Conservation (phyloP, 2,797 vertebrate genomes). For the Phrynocephalus vlangalii region DNA sequence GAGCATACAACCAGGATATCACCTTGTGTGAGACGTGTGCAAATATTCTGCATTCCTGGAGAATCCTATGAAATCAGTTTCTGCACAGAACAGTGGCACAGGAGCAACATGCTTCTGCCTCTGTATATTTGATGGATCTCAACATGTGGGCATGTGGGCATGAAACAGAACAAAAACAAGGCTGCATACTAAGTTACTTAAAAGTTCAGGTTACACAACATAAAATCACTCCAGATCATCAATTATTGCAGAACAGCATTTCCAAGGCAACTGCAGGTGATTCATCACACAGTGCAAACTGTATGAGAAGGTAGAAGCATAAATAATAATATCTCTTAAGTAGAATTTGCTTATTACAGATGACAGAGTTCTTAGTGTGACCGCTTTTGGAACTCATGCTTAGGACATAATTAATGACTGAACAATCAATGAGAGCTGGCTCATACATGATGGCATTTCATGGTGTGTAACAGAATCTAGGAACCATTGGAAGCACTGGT, state of each 20-base stretch:
- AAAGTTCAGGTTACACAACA: neutral
- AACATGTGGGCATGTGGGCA: no score
- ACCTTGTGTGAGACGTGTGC: neutral
- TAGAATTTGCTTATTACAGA: neutral
- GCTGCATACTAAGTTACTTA: neutral
- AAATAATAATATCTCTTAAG: neutral
- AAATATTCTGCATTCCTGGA: neutral
- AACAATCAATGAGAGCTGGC: neutral
- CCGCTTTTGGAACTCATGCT: neutral
- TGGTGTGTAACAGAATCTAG: neutral
- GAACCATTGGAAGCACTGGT: neutral
- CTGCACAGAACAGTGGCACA: neutral
- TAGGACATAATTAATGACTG: neutral
- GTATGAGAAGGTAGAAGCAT: neutral
- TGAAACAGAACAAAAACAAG: neutral
- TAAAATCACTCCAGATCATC: neutral
- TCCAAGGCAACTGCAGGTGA: neutral
- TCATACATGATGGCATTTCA: neutral
- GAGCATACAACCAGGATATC: neutral
- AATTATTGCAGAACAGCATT: neutral
- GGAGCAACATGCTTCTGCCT: neutral
- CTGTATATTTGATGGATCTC: neutral
- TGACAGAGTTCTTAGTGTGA: neutral
- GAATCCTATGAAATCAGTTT: neutral
- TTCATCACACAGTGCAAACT: neutral